phyloP scores from a whole-genome alignment of 1,140 invertebrate species.

The Dendroctonus valens region DNA sequence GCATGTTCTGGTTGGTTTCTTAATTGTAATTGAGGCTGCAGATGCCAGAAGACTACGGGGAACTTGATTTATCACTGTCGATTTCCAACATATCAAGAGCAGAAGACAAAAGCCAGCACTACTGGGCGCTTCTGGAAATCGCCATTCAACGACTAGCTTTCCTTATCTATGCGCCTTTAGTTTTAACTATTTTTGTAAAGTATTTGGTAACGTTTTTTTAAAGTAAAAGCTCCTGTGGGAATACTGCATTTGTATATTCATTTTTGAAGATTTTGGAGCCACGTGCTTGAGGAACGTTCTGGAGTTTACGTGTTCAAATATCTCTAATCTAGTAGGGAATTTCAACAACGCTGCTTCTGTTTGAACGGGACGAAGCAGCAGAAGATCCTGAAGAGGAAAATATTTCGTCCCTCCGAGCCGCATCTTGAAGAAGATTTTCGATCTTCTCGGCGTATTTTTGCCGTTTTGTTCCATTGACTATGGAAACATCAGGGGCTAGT shows the following conservation, averaged over 20 bases:
- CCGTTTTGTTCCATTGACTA: constrained; percentile 38
- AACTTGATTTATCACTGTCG: constrained; percentile 33
- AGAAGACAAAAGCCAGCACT: constrained; percentile 34
- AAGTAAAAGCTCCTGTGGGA: not conserved
- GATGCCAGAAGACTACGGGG: constrained; percentile 42
- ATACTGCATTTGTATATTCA: too few species aligned
- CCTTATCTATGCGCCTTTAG: constrained; percentile 26
- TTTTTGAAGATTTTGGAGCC: too few species aligned
- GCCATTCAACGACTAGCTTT: constrained; percentile 45
- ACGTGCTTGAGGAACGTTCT: too few species aligned
- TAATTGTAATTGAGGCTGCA: constrained; percentile 23
- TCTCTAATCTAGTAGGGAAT: constrained; percentile 31
- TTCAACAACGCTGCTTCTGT: constrained; percentile 44
- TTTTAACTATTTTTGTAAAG: constrained; percentile 19
- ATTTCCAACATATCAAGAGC: constrained; percentile 22
- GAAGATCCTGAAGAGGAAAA: constrained; percentile 17
- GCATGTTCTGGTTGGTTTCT: not conserved
- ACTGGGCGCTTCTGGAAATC: constrained; percentile 41
- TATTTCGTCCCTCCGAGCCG: constrained; percentile 11
- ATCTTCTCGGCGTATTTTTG: constrained; percentile 41
- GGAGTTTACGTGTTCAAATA: too few species aligned
- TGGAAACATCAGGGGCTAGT: constrained; percentile 37
- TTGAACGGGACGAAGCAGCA: constrained; percentile 37
- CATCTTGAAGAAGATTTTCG: constrained; percentile 37
- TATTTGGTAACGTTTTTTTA: constrained; percentile 22